phyloP scores from a whole-genome alignment of 2,888 invertebrate genomes.

The Eurois occulta region DNA sequence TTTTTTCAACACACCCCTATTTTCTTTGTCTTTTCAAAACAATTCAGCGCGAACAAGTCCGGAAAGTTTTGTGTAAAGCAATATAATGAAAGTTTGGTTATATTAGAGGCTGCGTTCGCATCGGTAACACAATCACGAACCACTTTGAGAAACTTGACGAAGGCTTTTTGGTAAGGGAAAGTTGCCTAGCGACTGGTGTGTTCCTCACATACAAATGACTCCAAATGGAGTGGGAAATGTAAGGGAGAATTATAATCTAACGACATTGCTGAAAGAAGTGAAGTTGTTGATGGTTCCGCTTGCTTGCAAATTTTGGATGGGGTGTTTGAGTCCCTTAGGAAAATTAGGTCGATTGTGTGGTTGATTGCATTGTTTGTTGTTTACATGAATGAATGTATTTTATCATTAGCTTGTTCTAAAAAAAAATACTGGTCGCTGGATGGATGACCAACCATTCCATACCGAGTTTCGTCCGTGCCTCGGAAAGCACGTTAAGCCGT shows the following conservation, averaged over 20 bases:
- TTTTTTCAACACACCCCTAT: slow-evolving; percentile 43
- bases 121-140: slow-evolving; percentile 86
- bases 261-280: slow-evolving; percentile 62
- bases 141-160: slow-evolving; percentile 87
- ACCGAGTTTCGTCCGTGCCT: too few relatives aligned
- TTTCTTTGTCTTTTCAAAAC: slow-evolving; percentile 60
- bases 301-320: slow-evolving; percentile 42
- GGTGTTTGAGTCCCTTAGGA: slow-evolving; percentile 39
- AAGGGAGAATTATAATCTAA: slow-evolving; percentile 75
- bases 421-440: too few relatives aligned
- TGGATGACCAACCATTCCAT: too few relatives aligned
- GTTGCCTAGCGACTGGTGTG: slow-evolving; percentile 79
- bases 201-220: slow-evolving; percentile 86
- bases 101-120: slow-evolving; percentile 73
- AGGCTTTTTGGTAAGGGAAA: slow-evolving; percentile 87
- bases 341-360: slow-evolving; percentile 57
- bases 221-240: slow-evolving; percentile 77
- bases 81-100: slow-evolving; percentile 71
- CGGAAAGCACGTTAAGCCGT: too few relatives aligned
- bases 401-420: too few relatives aligned
- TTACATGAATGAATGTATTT: too few relatives aligned
- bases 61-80: slow-evolving; percentile 62
- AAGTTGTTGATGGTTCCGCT: slow-evolving; percentile 41
- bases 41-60: slow-evolving; percentile 47
- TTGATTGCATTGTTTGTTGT: slow-evolving; percentile 14